These are phyloP conservation scores for Egretta garzetta DNA, from an alignment of 2,113 vertebrate species.

Conservation along the genomic window DNA sequence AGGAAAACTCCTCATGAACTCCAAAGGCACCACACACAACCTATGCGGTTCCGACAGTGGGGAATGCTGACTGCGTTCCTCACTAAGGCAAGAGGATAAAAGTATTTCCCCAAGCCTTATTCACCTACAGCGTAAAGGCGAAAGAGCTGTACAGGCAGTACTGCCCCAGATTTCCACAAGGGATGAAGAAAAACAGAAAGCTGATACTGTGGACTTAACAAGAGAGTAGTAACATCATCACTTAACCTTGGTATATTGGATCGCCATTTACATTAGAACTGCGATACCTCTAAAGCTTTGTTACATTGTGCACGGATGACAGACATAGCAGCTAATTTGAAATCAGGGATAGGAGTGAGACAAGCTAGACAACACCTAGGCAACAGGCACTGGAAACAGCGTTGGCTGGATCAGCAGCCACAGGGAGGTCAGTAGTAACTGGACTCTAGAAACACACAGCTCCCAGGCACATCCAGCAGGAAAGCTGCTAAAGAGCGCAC, in stretches of 20 bases:
- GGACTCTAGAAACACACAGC: background rate
- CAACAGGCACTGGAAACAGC: background rate
- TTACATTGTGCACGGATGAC: background rate
- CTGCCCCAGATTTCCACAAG: background rate
- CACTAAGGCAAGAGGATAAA: background rate
- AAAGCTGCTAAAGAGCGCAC: background rate
- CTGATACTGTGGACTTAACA: background rate
- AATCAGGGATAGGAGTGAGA: background rate
- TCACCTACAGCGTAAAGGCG: background rate
- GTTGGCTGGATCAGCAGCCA: background rate
- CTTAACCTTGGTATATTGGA: background rate
- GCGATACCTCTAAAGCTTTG: background rate
- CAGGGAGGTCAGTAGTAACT: background rate
- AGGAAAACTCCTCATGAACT: background rate
- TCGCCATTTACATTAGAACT: background rate
- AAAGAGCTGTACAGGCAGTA: background rate
- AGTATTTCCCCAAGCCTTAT: background rate
- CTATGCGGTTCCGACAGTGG: background rate
- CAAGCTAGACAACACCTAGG: background rate
- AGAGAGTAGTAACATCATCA: background rate
- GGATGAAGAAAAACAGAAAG: background rate
- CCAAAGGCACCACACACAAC: background rate
- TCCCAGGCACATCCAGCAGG: background rate
- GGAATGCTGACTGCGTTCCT: background rate
- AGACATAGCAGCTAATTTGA: background rate